phyloP scores from a whole-genome alignment of 2,888 invertebrate genomes.

The Cerceris ruficornis region DNA sequence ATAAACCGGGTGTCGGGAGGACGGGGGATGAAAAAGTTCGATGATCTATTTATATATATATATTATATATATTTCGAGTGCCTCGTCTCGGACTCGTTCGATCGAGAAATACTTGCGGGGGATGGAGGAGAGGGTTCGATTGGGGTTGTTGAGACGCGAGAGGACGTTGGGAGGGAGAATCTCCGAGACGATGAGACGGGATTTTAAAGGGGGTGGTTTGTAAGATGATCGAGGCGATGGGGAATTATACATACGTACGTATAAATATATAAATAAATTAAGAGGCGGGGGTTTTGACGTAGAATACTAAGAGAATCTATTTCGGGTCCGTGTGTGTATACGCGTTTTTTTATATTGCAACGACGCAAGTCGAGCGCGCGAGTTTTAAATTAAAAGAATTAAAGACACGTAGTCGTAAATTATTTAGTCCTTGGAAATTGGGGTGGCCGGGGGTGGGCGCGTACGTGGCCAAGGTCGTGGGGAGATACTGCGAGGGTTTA shows the following conservation, averaged over 20 bases:
- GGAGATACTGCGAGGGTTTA: slow-evolving; percentile 26
- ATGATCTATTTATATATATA: slow-evolving; percentile 76
- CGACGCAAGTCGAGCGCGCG: slow-evolving; percentile 48
- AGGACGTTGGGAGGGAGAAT: neutral
- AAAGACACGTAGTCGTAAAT: slow-evolving; percentile 18
- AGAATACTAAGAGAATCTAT: slow-evolving; percentile 66
- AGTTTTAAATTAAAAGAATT: slow-evolving; percentile 45
- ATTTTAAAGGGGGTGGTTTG: neutral
- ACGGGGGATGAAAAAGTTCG: slow-evolving; percentile 58
- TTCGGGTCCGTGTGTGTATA: slow-evolving; percentile 75
- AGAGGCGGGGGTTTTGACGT: slow-evolving; percentile 9
- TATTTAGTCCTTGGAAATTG: slow-evolving; percentile 23
- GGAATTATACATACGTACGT: slow-evolving; percentile 49
- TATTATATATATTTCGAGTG: slow-evolving; percentile 38
- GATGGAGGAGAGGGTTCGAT: slow-evolving; percentile 4
- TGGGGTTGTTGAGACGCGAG: neutral
- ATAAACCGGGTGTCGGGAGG: slow-evolving; percentile 2
- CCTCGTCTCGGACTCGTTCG: slow-evolving; percentile 40
- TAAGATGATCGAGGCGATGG: slow-evolving; percentile 24
- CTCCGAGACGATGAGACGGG: neutral
- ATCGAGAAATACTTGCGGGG: slow-evolving; percentile 15
- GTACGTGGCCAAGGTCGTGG: slow-evolving; percentile 33
- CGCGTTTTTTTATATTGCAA: slow-evolving; percentile 61
- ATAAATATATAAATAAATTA: slow-evolving; percentile 50
- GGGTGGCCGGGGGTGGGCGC: neutral